Base-by-base conservation (phyloP, 2,888 invertebrate species). In the Brenthis ino region DNA sequence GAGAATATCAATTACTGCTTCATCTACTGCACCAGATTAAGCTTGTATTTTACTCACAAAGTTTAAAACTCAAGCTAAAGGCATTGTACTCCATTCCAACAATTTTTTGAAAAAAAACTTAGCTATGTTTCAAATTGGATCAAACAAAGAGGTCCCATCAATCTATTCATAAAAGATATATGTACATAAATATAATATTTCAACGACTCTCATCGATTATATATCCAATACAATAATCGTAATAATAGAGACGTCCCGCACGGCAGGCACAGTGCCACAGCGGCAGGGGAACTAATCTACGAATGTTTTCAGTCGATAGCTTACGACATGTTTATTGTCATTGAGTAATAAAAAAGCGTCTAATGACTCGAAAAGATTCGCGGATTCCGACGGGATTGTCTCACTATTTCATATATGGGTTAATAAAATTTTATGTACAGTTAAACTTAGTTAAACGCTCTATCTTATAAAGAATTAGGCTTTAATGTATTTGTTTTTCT, bases 391-490 rank as follows among this genome's bases (percentile, higher is more conserved):
- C 82, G 83, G 79, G 79, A 90, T 88, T 90, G 90, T 89, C 87
- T 89, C 85, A 89, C 89, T 92, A 92, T 88, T 88, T 93, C 92
- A 90, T 92, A 91, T 89, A 90, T 87, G 89, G 88, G 86, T 89
- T 85, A 89, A 92, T 93, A 93, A 93, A 92, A 91, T 91, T 91
- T 93, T 92, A 93, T 92, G 88, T 86, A 79, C 87, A 89, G 90
- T 91, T 91, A 87, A 90, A 91, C 85, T 91, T 87, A 83, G 86
- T 91, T 92, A 91, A 92, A 89, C 82, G 88, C 66, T 60, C 56
- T 60, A 50, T 70, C 69, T 69, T 50, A 58, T 65, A 65, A 67
- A 60, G 69, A 73, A 76, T 77, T 73, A 75, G 72, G 69, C 70
- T 68, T 68, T 68, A 67, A 71, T 67, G 51, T 53, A 64, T 71